Percentiles rank a stretch among this genome's conserved stretches.
phyloP scores from a whole-genome alignment of 2,888 invertebrate genomes.

The Drosophila fungiperda region DNA sequence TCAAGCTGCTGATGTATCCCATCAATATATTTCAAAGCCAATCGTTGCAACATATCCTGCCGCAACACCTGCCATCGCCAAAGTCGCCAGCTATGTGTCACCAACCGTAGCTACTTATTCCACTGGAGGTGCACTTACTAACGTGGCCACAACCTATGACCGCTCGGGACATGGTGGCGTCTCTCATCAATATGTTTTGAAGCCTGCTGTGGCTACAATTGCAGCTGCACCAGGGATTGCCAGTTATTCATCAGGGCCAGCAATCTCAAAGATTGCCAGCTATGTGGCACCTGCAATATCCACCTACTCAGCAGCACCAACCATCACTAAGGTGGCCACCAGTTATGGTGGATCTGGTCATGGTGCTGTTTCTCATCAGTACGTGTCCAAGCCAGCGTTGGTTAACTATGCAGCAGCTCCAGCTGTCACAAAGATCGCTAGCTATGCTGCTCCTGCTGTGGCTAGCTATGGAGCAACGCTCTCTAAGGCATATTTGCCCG shows the following conservation, averaged over 20 bases:
- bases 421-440: conserved; percentile 33
- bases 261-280: conserved; percentile 42
- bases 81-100: conserved; percentile 53
- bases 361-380: conserved; percentile 36
- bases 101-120: conserved; percentile 58
- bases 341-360: conserved; percentile 28
- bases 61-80: conserved; percentile 49
- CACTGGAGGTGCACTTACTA: conserved; percentile 13
- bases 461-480: conserved; percentile 40
- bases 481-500: conserved; percentile 49
- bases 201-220: conserved; percentile 47
- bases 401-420: conserved; percentile 26
- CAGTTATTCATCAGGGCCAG: conserved; percentile 39
- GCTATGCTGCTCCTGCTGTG: conserved; percentile 74
- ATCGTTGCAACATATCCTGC: conserved; percentile 54
- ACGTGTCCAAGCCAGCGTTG: conserved; percentile 47
- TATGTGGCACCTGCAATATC: conserved; percentile 55
- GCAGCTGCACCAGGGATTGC: conserved; percentile 40
- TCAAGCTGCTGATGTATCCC: conserved; percentile 58
- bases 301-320: conserved; percentile 55
- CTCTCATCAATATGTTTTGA: conserved; percentile 68
- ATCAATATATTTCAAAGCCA: conserved; percentile 66
- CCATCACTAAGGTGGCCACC: conserved; percentile 39
- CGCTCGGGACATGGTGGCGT: conserved; percentile 45
- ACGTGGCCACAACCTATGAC: conserved; percentile 19